Conservation (phyloP, 64 coral and sea anemone genomes). For the Montipora capricornis region DNA sequence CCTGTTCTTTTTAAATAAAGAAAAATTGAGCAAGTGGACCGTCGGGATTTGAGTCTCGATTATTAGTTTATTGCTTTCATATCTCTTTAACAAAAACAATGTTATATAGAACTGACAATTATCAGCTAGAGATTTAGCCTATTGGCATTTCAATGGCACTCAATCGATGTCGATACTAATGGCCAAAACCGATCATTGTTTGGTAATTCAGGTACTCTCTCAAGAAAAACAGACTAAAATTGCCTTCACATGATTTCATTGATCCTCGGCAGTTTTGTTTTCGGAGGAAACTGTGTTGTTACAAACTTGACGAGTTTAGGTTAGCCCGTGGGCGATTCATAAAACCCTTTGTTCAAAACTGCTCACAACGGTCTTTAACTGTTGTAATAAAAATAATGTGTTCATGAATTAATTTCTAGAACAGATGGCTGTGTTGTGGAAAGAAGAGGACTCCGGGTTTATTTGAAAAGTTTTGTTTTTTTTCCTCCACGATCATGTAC, state of each 20-base stretch:
- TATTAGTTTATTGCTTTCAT: not conserved
- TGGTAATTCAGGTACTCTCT: not conserved
- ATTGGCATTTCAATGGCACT: not conserved
- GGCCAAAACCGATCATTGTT: not conserved
- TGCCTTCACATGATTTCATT: not conserved
- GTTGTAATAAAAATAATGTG: not conserved
- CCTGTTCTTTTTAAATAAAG: not conserved
- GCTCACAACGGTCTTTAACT: not conserved
- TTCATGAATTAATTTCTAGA: not conserved
- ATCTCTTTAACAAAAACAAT: constrained; percentile 4
- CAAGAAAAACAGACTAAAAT: not conserved
- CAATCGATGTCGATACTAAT: too few species aligned
- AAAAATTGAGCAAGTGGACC: not conserved
- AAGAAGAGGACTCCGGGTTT: not conserved
- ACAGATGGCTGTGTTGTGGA: not conserved
- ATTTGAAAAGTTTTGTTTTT: not conserved
- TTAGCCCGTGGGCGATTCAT: not conserved
- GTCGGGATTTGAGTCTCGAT: not conserved
- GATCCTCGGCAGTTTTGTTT: not conserved
- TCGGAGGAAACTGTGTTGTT: too few species aligned
- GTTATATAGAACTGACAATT: constrained; percentile 12
- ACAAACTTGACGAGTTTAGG: too few species aligned
- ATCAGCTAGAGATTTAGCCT: not conserved
- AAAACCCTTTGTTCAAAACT: not conserved
- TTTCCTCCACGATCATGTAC: too few species aligned